Evolutionary conservation across 2,888 invertebrate species (phyloP).

Genomic region (Pammene aurita): DNA sequence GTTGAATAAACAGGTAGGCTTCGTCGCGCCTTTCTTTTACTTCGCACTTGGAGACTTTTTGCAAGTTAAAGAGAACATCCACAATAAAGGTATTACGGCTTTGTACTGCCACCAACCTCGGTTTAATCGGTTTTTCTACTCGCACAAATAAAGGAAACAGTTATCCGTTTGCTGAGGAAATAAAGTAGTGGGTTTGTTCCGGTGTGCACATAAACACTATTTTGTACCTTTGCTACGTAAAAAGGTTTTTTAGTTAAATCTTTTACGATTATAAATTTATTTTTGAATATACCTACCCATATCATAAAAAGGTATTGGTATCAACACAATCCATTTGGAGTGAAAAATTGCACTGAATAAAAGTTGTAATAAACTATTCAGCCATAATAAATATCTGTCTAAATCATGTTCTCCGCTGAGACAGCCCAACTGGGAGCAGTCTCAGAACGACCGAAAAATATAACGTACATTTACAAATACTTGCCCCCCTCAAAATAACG

Average conservation of each 20-base stretch:
- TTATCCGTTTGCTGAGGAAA: constrained; percentile 25
- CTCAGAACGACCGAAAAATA: constrained; percentile 64
- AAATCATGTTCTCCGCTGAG: constrained; percentile 59
- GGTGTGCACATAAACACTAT: constrained; percentile 15
- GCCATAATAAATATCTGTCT: constrained; percentile 59
- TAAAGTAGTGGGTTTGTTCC: constrained; percentile 23
- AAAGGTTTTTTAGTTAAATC: not conserved
- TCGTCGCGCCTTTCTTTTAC: constrained; percentile 49
- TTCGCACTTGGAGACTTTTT: constrained; percentile 44
- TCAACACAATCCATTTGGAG: constrained; percentile 33
- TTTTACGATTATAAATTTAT: not conserved
- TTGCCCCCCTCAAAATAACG: constrained; percentile 75
- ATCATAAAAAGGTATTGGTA: not conserved
- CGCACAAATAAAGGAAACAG: constrained; percentile 30
- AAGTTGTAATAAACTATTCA: constrained; percentile 46
- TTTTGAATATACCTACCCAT: too few relatives aligned
- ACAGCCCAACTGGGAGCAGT: constrained; percentile 64
- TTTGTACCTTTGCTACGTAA: not conserved
- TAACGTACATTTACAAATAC: constrained; percentile 72
- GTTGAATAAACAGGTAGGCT: constrained; percentile 57
- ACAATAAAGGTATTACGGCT: constrained; percentile 41
- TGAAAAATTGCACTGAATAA: constrained; percentile 8
- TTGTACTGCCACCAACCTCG: constrained; percentile 34
- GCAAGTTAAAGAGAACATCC: constrained; percentile 41
- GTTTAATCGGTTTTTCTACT: constrained; percentile 39